These are phyloP conservation scores for Cyanistes caeruleus DNA, from an alignment of 2,113 vertebrate species.

Conservation along the genomic window DNA sequence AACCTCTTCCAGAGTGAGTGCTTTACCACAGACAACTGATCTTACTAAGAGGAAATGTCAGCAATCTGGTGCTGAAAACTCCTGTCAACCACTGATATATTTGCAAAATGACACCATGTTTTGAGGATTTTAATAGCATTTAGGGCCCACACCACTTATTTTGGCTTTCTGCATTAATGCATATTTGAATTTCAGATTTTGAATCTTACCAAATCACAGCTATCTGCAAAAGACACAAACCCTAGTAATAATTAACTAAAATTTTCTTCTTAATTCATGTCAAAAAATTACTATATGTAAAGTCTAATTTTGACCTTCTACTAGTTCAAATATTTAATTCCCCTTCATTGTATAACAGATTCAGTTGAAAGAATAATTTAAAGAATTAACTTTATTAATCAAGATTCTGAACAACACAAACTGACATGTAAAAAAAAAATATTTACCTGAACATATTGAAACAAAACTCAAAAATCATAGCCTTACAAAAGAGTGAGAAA, in stretches of 20 bases:
- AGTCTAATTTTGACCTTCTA: not conserved
- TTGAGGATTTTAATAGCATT: not conserved
- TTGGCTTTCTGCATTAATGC: not conserved
- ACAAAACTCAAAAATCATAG: not conserved
- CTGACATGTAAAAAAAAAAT: not conserved
- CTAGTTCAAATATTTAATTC: not conserved
- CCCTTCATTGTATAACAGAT: not conserved
- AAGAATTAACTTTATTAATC: not conserved
- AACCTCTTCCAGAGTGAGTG: not conserved
- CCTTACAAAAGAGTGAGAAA: not conserved
- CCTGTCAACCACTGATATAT: not conserved
- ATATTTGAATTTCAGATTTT: not conserved
- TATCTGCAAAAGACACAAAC: not conserved
- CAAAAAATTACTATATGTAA: not conserved
- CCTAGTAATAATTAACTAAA: not conserved
- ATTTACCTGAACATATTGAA: not conserved
- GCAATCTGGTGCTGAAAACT: not conserved
- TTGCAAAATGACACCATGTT: not conserved
- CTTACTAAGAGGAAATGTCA: not conserved
- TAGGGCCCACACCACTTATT: not conserved
- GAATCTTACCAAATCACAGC: not conserved
- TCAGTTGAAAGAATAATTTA: not conserved
- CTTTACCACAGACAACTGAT: not conserved
- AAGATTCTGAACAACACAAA: not conserved
- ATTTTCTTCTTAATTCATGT: not conserved